Percentiles rank a stretch among this genome's conserved stretches.
Evolutionary conservation across 2,888 invertebrate species (phyloP).

Genomic region (Lasius fuliginosus): DNA sequence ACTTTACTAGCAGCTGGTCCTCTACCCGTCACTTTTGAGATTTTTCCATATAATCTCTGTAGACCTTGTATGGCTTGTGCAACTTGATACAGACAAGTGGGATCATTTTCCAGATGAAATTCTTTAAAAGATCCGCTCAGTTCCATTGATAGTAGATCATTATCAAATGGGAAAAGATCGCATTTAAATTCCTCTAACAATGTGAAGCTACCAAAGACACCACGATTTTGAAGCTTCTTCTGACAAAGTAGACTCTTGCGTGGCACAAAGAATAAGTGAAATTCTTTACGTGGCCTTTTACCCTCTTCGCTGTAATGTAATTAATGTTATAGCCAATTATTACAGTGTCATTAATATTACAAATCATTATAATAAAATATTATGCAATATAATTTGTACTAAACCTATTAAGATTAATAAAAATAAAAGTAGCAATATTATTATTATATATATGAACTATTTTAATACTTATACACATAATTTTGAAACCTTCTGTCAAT

Average conservation of each 20-base stretch:
- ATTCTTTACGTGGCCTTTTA: constrained; percentile 89
- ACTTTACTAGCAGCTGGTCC: constrained; percentile 96
- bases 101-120: constrained; percentile 95
- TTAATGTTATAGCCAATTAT: not conserved
- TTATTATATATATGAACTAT: constrained; percentile 45
- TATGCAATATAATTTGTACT: not conserved
- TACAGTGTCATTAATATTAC: not conserved
- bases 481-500: not conserved
- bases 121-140: constrained; percentile 93
- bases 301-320: constrained; percentile 85
- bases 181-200: constrained; percentile 95
- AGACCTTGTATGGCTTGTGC: constrained; percentile 95
- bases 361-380: not conserved
- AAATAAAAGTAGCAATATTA: not conserved
- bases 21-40: constrained; percentile 96
- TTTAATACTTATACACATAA: not conserved
- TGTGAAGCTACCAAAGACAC: constrained; percentile 92
- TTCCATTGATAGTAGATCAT: constrained; percentile 97
- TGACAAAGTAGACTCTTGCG: constrained; percentile 95
- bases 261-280: constrained; percentile 96
- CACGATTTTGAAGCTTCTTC: constrained; percentile 93
- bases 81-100: constrained; percentile 94
- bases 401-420: not conserved
- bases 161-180: constrained; percentile 96
- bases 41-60: constrained; percentile 95